Conservation (phyloP, 2,113 vertebrate genomes). For the Columbina picui region DNA sequence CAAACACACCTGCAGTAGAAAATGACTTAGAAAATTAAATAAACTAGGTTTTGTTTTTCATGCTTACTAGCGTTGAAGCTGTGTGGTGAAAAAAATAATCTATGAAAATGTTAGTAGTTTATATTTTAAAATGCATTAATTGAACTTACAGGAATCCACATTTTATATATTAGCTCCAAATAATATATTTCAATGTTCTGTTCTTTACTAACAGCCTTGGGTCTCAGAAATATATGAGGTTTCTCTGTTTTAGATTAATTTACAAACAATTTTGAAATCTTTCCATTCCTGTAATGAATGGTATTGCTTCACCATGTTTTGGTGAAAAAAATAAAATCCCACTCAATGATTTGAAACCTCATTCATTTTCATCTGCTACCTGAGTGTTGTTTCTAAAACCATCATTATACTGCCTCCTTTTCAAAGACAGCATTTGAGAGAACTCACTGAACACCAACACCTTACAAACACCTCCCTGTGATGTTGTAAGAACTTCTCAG, state of each 20-base stretch:
- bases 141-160: not conserved
- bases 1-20: not conserved
- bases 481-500: not conserved
- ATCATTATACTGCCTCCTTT: slow-evolving; percentile 9
- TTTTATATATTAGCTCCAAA: not conserved
- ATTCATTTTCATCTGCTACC: slow-evolving; percentile 29
- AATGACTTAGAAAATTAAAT: not conserved
- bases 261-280: not conserved
- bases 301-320: slow-evolving; percentile 1
- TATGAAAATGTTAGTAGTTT: not conserved
- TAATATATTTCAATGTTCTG: not conserved
- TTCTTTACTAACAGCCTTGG: not conserved
- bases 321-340: slow-evolving; percentile 30
- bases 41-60: not conserved
- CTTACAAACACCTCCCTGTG: not conserved
- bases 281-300: slow-evolving; percentile 14
- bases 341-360: slow-evolving; percentile 30
- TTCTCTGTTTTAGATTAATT: not conserved
- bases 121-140: not conserved
- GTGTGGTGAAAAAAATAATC: not conserved
- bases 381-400: slow-evolving; percentile 9
- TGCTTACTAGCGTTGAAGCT: not conserved
- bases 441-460: not conserved
- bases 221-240: not conserved
- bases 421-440: slow-evolving; percentile 17